Evolutionary conservation across 2,113 vertebrate species (phyloP), one percentile per base, ranked within the genome.

Genomic region (Psittacula cyanocephala): DNA sequence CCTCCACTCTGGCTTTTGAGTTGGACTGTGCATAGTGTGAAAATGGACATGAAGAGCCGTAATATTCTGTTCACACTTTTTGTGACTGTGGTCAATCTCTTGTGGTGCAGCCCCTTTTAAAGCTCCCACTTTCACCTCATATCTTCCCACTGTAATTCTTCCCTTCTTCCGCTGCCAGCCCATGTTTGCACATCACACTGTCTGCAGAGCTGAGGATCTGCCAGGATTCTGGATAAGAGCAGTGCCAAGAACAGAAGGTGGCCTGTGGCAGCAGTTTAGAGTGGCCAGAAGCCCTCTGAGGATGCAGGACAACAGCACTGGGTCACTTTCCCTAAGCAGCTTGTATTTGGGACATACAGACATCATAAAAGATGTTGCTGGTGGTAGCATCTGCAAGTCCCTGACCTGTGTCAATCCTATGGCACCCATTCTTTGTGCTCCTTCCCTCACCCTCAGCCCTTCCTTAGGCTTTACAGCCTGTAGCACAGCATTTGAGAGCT

Each of bases 301-400:
- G 29, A 50, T 31, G 16, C 13, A 64, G 35, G 16, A 69, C 62
- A 68, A 44, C 11, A 76, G 20, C 29, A 43, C 9, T 20, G 29
- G 17, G 24, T 17, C 5, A 41, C 49, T 86, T 53, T 62, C 31
- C 53, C 62, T n/a, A 9, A 44, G 27, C 1, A 2, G 7, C 9
- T 37, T 9, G 13, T 55, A 14, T 19, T 4, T 22, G 44, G 17
- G 17, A 13, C 10, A 14, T 46, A 46, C 4, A 46, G 33, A 52
- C 2, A 0, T 0, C 1, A 13, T 25, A 55, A 68, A 37, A 86
- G 44, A 62, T 10, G 28, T 4, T 17, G 8, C 50, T 67, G 50
- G 14, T 77, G 31, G 49, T 22, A 69, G 64, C 53, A 93, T 28
- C n/a, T 52, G 10, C 46, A 55, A 52, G 33, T 47, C 43, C 41